Conservation (phyloP, 1,140 invertebrate genomes). For the Drosophila sucinea region DNA sequence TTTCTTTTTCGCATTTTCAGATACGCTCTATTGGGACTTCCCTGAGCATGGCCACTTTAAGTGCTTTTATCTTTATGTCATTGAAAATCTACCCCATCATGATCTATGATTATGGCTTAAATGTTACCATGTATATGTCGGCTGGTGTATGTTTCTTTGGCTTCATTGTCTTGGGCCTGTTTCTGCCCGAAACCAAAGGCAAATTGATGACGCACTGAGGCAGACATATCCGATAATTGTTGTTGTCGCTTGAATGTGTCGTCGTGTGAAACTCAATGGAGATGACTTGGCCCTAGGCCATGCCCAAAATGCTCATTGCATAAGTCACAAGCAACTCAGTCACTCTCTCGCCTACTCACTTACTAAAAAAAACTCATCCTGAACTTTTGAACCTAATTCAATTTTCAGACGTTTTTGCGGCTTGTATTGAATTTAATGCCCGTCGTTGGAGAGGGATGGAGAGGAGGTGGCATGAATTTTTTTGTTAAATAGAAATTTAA, state of each 20-base stretch:
- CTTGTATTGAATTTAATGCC: constrained; percentile 24
- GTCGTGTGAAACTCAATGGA: constrained; percentile 49
- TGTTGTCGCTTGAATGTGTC: constrained; percentile 20
- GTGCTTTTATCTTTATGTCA: constrained; percentile 61
- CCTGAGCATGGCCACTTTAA: constrained; percentile 68
- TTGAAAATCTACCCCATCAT: constrained; percentile 70
- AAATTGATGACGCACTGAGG: constrained; percentile 66
- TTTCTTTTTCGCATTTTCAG: constrained; percentile 25
- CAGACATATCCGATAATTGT: constrained; percentile 12
- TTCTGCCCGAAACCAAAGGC: constrained; percentile 74
- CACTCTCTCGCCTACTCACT: constrained; percentile 20
- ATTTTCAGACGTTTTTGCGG: constrained; percentile 38
- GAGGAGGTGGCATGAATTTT: neutral
- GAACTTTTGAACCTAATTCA: constrained; percentile 75
- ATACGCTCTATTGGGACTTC: constrained; percentile 71
- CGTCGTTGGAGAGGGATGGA: neutral
- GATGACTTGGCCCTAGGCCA: constrained; percentile 48
- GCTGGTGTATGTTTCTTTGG: constrained; percentile 57
- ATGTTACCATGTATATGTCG: constrained; percentile 68
- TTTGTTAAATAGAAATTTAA: constrained; percentile 45
- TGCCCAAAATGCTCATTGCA: constrained; percentile 57
- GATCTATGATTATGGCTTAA: constrained; percentile 59
- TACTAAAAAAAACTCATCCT: constrained; percentile 51
- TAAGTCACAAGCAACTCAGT: constrained; percentile 46
- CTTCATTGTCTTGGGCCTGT: constrained; percentile 63